Percentiles rank a stretch among this genome's conserved stretches.
Evolutionary conservation across 2,113 vertebrate genomes (phyloP).

Genomic region (Elephantulus edwardii): DNA sequence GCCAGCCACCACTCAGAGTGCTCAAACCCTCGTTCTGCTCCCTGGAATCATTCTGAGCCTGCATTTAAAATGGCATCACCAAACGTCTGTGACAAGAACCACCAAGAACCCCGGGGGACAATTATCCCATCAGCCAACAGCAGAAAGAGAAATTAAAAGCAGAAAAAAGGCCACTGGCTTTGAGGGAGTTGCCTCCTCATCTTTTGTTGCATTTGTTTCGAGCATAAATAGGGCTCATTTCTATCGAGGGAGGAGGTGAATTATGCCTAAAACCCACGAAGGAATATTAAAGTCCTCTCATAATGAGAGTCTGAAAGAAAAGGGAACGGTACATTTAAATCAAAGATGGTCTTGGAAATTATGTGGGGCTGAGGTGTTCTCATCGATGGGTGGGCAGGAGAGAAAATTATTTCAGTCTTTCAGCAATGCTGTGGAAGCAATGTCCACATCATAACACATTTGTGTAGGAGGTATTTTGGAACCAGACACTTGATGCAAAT

Average conservation of each 20-base stretch:
- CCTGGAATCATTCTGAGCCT: fast-evolving
- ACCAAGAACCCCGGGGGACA: neutral
- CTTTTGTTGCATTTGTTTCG: neutral
- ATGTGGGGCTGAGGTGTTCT: neutral
- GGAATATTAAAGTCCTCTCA: neutral
- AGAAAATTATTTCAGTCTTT: constrained; percentile 25
- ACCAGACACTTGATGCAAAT: constrained; percentile 45
- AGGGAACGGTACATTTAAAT: neutral
- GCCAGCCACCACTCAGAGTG: neutral
- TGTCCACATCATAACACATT: neutral
- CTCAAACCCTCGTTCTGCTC: neutral
- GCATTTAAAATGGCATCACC: neutral
- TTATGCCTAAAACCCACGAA: neutral
- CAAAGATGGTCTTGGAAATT: constrained; percentile 9
- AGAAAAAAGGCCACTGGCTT: neutral
- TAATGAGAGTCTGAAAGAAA: neutral
- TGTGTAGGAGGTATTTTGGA: constrained; percentile 42
- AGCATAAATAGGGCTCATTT: neutral
- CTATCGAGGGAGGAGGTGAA: neutral
- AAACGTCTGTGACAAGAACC: neutral
- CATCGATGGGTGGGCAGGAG: neutral
- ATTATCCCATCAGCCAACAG: neutral
- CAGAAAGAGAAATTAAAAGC: neutral
- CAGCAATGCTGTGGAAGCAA: neutral
- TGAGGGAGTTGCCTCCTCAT: neutral